Evolutionary conservation across 2,888 invertebrate species (phyloP), one percentile per base, ranked within the genome.

Genomic region (Ochlodes sylvanus): DNA sequence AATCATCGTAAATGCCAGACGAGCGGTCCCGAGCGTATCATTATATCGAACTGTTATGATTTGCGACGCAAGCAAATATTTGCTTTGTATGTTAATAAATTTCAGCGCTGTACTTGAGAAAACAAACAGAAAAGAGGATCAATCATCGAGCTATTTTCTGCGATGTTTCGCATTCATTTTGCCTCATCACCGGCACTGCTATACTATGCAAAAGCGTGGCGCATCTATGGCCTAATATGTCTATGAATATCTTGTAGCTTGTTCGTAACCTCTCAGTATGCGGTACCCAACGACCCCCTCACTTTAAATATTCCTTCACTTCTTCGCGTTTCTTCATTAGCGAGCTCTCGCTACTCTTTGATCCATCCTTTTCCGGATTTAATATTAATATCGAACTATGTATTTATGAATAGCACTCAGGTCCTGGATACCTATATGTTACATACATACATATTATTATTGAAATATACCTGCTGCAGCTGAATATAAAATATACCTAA

Each of bases 161-260:
- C 12, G 41, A 41, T 41, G n/a, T n/a, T n/a, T n/a, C n/a, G 34
- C 34, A 52, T 55, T 56, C 19, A 19, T 57, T 64, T n/a, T 54
- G 32, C 32, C n/a, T 50, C 50, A 17, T 50, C 27, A 34, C 14
- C 62, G 21, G 7, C 32, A 19, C 12, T 17, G 41, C 38, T 63
- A 41, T n/a, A 42, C 0, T 54, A 63, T 63, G 63, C 44, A 56
- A 42, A 55, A 44, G 42, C 55, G 42, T 17, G 44, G 32, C 64
- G 34, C 47, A 15, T 63, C 55, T 56, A 44, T 44, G 27, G 44
- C 44, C 50, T 55, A 63, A 56, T 55, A 63, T 15, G 44, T 56
- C 44, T 54, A 63, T 63, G 55, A 63, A 56, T 63, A 63, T 63
- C 42, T 63, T 50, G 41, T 52, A 52, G 19, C 41, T 54, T 63